phyloP scores from a whole-genome alignment of 1,140 invertebrate species.

The Heliconius hewitsoni region DNA sequence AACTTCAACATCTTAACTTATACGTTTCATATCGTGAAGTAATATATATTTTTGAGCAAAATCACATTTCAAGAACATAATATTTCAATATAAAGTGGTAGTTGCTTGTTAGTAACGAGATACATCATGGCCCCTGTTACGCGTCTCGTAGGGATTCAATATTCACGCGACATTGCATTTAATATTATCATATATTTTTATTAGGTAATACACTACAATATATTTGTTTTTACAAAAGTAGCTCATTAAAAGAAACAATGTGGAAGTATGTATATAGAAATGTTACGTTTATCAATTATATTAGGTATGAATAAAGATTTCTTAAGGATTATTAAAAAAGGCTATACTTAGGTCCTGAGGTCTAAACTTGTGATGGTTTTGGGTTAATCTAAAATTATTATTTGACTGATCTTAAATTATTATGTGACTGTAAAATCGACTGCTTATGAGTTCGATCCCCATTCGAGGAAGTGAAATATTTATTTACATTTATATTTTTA shows the following conservation, averaged over 20 bases:
- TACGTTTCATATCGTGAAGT: background rate
- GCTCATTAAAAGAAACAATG: background rate
- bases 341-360: too few relatives aligned
- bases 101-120: slow-evolving; percentile 8
- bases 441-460: too few relatives aligned
- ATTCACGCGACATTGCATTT: background rate
- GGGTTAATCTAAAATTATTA: too few relatives aligned
- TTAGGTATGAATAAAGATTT: too few relatives aligned
- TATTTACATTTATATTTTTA: too few relatives aligned
- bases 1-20: background rate
- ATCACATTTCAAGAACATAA: slow-evolving; percentile 3
- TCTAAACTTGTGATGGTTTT: too few relatives aligned
- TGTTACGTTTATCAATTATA: background rate
- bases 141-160: slow-evolving; percentile 5
- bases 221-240: background rate
- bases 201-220: background rate
- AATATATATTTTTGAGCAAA: background rate
- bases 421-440: too few relatives aligned
- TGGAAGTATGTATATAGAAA: background rate
- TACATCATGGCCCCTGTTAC: slow-evolving; percentile 4
- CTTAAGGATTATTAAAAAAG: too few relatives aligned
- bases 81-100: slow-evolving; percentile 9
- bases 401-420: too few relatives aligned
- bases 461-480: too few relatives aligned
- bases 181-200: slow-evolving; percentile 14